These are phyloP conservation scores for Lordiphosa andalusiaca DNA, from an alignment of 2,888 invertebrate genomes.

Conservation along the genomic window DNA sequence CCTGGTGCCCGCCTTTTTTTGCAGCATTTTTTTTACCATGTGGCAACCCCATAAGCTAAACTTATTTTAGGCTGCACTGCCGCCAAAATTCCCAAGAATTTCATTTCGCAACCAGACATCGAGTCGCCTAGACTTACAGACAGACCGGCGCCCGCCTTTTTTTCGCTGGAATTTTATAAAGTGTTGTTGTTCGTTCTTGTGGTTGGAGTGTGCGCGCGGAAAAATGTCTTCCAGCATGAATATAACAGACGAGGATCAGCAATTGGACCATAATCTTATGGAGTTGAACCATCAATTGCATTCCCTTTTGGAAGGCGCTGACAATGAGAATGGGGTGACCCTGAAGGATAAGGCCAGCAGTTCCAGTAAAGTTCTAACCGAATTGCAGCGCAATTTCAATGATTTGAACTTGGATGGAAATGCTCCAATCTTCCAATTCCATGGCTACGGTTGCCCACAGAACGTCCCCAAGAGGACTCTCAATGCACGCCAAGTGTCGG, in stretches of 20 bases:
- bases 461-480: slow-evolving; percentile 1
- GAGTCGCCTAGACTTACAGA: slow-evolving; percentile 10
- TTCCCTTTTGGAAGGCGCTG: slow-evolving; percentile 38
- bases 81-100: no score
- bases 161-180: slow-evolving; percentile 2
- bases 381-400: slow-evolving; percentile 29
- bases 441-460: slow-evolving; percentile 35
- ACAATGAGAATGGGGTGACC: neutral
- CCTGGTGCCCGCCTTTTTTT: slow-evolving; percentile 29
- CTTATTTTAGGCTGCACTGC: no score
- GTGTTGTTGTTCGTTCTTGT: neutral
- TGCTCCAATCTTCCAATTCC: slow-evolving; percentile 48
- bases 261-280: slow-evolving; percentile 33
- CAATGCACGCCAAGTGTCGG: neutral
- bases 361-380: slow-evolving; percentile 1
- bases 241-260: slow-evolving; percentile 19
- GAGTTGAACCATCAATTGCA: slow-evolving; percentile 24
- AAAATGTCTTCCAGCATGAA: slow-evolving; percentile 11
- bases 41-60: no score
- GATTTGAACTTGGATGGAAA: slow-evolving; percentile 17
- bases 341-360: neutral
- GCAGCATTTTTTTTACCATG: no score
- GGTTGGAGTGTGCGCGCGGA: neutral
- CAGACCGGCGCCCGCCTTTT: slow-evolving; percentile 33
- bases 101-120: neutral